Percentiles rank a stretch among this genome's conserved stretches.
Evolutionary conservation across 2,797 vertebrate species (phyloP).

Genomic region (Sebastes nivosus): DNA sequence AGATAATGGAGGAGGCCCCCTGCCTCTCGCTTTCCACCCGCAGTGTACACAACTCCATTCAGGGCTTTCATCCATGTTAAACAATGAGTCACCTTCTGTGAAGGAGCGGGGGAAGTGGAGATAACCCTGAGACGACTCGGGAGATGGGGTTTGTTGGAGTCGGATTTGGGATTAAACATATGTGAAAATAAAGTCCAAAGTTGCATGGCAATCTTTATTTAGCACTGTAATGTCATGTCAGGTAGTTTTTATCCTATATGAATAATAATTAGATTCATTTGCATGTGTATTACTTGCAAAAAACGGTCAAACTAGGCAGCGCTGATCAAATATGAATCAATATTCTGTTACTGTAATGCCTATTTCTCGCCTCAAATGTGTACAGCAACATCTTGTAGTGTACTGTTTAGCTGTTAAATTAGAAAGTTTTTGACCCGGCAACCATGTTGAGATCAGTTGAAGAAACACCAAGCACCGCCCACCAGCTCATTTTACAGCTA

Average conservation of each 20-base stretch:
- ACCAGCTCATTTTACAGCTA: no score
- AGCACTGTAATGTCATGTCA: background rate
- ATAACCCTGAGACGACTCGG: constrained; percentile 27
- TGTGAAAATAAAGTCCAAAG: background rate
- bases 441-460: no score
- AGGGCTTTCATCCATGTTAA: constrained; percentile 67
- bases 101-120: constrained; percentile 32
- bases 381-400: no score
- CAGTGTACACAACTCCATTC: constrained; percentile 49
- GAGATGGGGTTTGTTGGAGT: constrained; percentile 14
- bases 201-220: background rate
- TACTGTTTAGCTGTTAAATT: no score
- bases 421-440: no score
- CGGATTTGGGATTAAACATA: background rate
- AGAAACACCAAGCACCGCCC: no score
- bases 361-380: no score
- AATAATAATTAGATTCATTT: background rate
- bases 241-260: background rate
- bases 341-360: no score
- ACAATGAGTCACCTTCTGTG: constrained; percentile 63
- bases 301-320: no score
- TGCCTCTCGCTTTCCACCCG: constrained; percentile 41
- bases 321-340: no score
- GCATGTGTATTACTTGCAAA: background rate
- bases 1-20: constrained; percentile 50